These are phyloP conservation scores for Anolis sagrei DNA, from an alignment of 2,113 vertebrate species.

Conservation along the genomic window DNA sequence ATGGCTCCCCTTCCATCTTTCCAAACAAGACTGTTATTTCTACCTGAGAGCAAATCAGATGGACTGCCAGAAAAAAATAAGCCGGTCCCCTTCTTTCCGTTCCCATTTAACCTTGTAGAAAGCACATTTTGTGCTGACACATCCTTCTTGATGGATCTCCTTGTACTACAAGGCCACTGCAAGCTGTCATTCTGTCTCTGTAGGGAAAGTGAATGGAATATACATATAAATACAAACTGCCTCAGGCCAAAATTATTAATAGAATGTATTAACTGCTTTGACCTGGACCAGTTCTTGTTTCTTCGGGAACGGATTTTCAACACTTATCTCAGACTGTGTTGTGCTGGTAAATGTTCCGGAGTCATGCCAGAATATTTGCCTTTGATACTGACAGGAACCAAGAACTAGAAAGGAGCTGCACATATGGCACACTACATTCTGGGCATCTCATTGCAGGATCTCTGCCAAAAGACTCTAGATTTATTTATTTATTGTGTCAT, in stretches of 20 bases:
- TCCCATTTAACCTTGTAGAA: conserved; percentile 55
- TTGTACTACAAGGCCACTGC: conserved; percentile 35
- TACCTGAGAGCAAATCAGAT: conserved; percentile 32
- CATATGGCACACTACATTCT: too few species aligned
- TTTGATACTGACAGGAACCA: too few species aligned
- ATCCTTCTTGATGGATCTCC: conserved; percentile 10
- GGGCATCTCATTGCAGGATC: too few species aligned
- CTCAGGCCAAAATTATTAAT: conserved; percentile 37
- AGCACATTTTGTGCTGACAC: conserved; percentile 42
- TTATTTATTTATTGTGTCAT: too few species aligned
- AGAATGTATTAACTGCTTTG: conserved; percentile 35
- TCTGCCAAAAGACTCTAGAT: background rate
- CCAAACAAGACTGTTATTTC: conserved; percentile 38
- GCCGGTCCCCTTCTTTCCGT: conserved; percentile 25
- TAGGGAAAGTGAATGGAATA: conserved; percentile 10
- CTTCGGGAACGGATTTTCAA: background rate
- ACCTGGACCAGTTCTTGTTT: conserved; percentile 4
- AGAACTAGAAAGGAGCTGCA: too few species aligned
- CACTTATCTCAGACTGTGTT: background rate
- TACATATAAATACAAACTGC: conserved; percentile 34
- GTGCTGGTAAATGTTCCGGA: background rate
- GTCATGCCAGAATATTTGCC: background rate
- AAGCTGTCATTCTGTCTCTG: conserved; percentile 22
- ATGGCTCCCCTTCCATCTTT: background rate
- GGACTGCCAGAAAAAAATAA: conserved; percentile 8